These are phyloP conservation scores for Cichladusa arquata DNA, from an alignment of 2,113 vertebrate species.

Conservation along the genomic window DNA sequence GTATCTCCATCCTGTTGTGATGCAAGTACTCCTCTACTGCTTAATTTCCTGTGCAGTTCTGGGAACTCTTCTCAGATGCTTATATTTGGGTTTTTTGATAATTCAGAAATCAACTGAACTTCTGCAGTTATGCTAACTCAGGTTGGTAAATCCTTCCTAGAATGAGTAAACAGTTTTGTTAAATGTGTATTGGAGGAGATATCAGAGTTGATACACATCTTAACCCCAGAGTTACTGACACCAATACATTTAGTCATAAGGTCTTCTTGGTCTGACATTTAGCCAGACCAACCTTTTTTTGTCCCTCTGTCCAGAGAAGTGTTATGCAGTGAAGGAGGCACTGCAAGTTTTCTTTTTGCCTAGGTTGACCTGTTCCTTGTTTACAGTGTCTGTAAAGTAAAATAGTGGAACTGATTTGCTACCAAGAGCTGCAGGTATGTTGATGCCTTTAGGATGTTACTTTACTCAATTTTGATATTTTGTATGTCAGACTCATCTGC, in stretches of 20 bases:
- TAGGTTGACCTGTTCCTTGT: not conserved
- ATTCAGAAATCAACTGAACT: not conserved
- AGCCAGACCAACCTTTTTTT: not conserved
- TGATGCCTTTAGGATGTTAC: not conserved
- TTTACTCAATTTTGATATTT: not conserved
- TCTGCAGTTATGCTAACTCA: not conserved
- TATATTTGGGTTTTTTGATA: not conserved
- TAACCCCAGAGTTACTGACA: not conserved
- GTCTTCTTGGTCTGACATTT: not conserved
- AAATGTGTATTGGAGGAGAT: not conserved
- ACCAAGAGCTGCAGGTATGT: not conserved
- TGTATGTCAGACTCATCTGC: not conserved
- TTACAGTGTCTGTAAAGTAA: not conserved
- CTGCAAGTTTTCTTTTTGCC: not conserved
- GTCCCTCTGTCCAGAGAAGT: not conserved
- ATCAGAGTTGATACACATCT: not conserved
- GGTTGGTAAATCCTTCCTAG: not conserved
- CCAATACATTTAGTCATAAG: not conserved
- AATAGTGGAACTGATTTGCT: not conserved
- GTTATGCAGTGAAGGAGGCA: not conserved
- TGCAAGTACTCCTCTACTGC: not conserved
- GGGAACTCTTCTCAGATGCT: not conserved
- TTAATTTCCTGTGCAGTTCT: not conserved
- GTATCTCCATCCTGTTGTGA: not conserved
- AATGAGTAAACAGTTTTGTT: not conserved